Base-by-base conservation (phyloP, 2,888 invertebrate genomes). In the Scaptomyza reducta region DNA sequence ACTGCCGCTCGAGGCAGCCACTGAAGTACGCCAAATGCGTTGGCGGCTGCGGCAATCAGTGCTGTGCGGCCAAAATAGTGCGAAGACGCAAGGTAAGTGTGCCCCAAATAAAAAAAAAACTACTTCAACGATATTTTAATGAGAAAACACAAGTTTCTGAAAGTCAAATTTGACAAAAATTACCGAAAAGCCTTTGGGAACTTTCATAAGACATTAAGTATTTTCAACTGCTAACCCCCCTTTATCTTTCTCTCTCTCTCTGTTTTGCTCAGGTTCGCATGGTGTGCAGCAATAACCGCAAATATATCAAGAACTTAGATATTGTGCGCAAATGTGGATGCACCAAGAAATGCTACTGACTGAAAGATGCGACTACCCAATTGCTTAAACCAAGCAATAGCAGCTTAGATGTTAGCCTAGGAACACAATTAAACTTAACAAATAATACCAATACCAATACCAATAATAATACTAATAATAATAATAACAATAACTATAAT, bases 271-370 rank as follows among this genome's bases (percentile, higher is more conserved):
- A 96, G 96, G 95, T 96, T 76, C 96, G 98, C 83, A 94, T 99
- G 85, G 95, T 97, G 86, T 99, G 99, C 93, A 94, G 95, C 76
- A 97, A 98, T 91, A 98, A 98, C 75, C 96, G 96, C 62, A 96
- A 97, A 71, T 98, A 97, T 94, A 97, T 97, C 92, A 97, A 98
- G 94, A 97, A 98, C 80, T 95, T 99, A 90, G 98, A 98, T 90
- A 96, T 99, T 92, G 97, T 99, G 90, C 96, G 98, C 91, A 98
- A 98, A 92, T 99, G 99, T 93, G 97, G 97, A 79, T 98, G 98
- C 94, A 96, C 96, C 87, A 96, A 97, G 93, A 97, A 97, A 93
- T 97, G 97, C 93, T 95, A 95, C 94, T 95, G 94, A 93, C 93
- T 94, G 93, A 93, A 92, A 93, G 91, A 93, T 92, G 94, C 93